phyloP scores from a whole-genome alignment of 2,113 vertebrate genomes.

The Scomber colias region DNA sequence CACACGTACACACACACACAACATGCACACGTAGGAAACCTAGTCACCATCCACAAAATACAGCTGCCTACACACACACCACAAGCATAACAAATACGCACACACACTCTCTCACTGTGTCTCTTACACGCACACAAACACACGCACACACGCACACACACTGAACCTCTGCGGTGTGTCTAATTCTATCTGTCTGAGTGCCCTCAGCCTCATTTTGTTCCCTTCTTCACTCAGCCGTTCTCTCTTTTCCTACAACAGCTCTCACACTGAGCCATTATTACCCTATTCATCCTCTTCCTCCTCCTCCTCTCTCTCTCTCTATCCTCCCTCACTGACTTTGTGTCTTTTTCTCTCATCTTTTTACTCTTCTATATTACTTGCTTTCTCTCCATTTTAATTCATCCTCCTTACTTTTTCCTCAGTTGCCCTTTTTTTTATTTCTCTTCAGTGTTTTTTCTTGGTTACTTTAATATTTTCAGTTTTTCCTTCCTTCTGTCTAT shows the following conservation, averaged over 20 bases:
- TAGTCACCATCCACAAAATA: slow-evolving; percentile 36
- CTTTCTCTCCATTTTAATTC: slow-evolving; percentile 45
- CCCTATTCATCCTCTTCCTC: slow-evolving; percentile 76
- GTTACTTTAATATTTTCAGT: slow-evolving; percentile 13
- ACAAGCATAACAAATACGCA: slow-evolving; percentile 41
- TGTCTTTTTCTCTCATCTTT: slow-evolving; percentile 30
- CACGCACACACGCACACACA: slow-evolving; percentile 32
- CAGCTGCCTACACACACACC: slow-evolving; percentile 34
- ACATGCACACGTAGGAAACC: slow-evolving; percentile 27
- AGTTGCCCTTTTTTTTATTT: slow-evolving; percentile 35
- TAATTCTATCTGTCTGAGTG: slow-evolving; percentile 85
- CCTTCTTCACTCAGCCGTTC: slow-evolving; percentile 81
- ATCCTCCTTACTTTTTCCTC: slow-evolving; percentile 31
- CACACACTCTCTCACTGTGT: slow-evolving; percentile 22
- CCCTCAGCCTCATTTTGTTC: slow-evolving; percentile 84
- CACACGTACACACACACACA: neutral
- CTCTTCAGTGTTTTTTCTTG: slow-evolving; percentile 9
- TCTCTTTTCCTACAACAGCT: slow-evolving; percentile 77
- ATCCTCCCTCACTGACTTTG: neutral
- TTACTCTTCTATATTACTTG: slow-evolving; percentile 58
- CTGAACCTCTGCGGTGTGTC: slow-evolving; percentile 75
- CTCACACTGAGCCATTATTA: slow-evolving; percentile 83
- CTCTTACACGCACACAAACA: slow-evolving; percentile 21
- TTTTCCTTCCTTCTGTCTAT: slow-evolving; percentile 2
- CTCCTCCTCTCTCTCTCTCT: slow-evolving; percentile 29